These are phyloP conservation scores for Hylyphantes graminicola DNA, from an alignment of 1,140 invertebrate genomes.

Conservation along the genomic window DNA sequence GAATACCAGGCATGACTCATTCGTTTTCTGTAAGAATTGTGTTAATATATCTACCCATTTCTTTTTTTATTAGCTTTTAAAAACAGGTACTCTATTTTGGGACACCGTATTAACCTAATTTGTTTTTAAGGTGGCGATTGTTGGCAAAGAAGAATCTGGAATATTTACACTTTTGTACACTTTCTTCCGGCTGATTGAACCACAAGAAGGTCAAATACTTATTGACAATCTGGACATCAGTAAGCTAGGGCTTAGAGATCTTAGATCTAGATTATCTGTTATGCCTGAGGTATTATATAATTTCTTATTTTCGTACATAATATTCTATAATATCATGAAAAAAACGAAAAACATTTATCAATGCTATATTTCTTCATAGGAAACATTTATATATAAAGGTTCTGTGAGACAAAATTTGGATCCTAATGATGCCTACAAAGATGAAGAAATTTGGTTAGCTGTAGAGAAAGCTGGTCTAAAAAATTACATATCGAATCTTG, in stretches of 20 bases:
- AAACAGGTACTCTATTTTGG: too few relatives aligned
- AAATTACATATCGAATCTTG: not conserved
- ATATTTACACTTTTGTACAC: conserved; percentile 65
- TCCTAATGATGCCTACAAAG: conserved; percentile 61
- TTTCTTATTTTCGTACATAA: not conserved
- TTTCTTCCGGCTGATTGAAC: conserved; percentile 53
- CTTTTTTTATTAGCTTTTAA: too few relatives aligned
- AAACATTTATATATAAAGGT: conserved; percentile 80
- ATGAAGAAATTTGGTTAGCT: conserved; percentile 62
- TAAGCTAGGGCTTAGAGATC: conserved; percentile 43
- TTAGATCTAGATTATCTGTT: conserved; percentile 49
- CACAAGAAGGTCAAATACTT: conserved; percentile 25
- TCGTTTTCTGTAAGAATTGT: too few relatives aligned
- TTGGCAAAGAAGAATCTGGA: conserved; percentile 73
- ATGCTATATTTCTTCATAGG: conserved; percentile 66
- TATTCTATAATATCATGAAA: not conserved
- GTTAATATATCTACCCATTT: too few relatives aligned
- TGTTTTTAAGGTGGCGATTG: conserved; percentile 74
- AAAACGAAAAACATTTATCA: not conserved
- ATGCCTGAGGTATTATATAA: conserved; percentile 66
- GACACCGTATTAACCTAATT: too few relatives aligned
- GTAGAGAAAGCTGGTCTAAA: conserved; percentile 59
- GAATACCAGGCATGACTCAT: too few relatives aligned
- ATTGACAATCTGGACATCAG: conserved; percentile 49
- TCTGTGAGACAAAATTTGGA: conserved; percentile 65